phyloP scores from a whole-genome alignment of 1,140 invertebrate genomes.

The Habropoda laboriosa region DNA sequence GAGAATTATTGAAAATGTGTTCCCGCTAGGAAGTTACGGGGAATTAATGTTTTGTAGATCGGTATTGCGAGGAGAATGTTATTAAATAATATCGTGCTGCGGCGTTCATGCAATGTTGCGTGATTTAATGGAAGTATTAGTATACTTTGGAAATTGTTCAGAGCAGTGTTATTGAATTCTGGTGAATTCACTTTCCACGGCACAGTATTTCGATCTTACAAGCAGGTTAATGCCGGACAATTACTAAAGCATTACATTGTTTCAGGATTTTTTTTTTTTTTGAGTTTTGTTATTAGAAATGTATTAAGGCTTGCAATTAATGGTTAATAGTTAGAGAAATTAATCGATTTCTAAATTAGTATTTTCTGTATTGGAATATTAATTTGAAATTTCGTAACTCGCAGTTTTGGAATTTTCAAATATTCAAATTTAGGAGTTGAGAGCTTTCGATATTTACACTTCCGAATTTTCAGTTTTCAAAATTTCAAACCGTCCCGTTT shows the following conservation, averaged over 20 bases:
- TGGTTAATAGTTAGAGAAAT: too few species aligned
- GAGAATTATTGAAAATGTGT: background rate
- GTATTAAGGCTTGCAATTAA: too few species aligned
- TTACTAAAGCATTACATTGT: background rate
- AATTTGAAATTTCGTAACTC: too few species aligned
- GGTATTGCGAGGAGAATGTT: background rate
- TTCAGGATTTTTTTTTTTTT: too few species aligned
- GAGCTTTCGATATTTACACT: too few species aligned
- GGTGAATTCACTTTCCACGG: background rate
- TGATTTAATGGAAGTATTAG: conserved; percentile 24
- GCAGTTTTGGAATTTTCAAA: too few species aligned
- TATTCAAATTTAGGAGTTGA: too few species aligned
- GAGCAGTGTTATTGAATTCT: conserved; percentile 14
- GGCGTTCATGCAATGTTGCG: background rate
- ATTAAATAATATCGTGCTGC: conserved; percentile 22
- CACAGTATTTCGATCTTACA: background rate
- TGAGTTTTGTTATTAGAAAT: too few species aligned
- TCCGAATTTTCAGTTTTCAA: too few species aligned
- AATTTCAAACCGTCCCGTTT: too few species aligned
- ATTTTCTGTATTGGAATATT: too few species aligned
- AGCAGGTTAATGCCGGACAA: background rate
- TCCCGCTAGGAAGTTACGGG: background rate
- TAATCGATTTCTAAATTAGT: too few species aligned
- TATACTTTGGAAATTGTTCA: background rate
- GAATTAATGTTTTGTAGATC: background rate